These are phyloP conservation scores for Saguinus midas DNA, from an alignment of 2,113 vertebrate species.

Conservation along the genomic window DNA sequence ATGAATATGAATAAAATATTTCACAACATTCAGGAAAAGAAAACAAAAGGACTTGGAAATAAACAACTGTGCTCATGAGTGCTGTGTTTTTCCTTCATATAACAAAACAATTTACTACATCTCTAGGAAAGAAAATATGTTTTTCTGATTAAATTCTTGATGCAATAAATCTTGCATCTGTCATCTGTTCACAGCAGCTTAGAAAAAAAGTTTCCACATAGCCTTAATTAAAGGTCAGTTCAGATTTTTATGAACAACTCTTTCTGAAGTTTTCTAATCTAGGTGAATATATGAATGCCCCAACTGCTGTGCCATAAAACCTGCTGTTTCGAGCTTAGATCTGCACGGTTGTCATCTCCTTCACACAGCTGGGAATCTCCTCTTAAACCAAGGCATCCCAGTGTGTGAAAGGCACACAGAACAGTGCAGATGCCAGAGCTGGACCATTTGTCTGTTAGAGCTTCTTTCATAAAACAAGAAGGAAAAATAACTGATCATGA, in stretches of 20 bases:
- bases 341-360: background rate
- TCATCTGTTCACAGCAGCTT: conserved; percentile 38
- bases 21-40: background rate
- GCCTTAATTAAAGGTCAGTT: conserved; percentile 73
- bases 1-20: background rate
- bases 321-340: conserved; percentile 43
- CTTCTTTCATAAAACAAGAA: background rate
- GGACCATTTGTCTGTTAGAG: background rate
- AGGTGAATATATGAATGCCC: background rate
- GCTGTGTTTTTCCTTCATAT: background rate
- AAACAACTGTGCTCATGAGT: background rate
- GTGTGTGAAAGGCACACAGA: background rate
- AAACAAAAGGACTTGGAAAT: conserved; percentile 13
- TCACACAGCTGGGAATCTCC: background rate
- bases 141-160: conserved; percentile 61
- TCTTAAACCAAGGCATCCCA: conserved; percentile 39
- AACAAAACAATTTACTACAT: conserved; percentile 53
- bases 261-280: conserved; percentile 57
- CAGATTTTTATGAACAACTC: conserved; percentile 39
- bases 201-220: conserved; percentile 33
- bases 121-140: conserved; percentile 36
- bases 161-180: conserved; percentile 66
- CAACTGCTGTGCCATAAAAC: background rate
- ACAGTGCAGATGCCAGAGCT: background rate
- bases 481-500: background rate